Conservation (phyloP, 35 echinoderm and acorn worm species). For the Patiria miniata region DNA sequence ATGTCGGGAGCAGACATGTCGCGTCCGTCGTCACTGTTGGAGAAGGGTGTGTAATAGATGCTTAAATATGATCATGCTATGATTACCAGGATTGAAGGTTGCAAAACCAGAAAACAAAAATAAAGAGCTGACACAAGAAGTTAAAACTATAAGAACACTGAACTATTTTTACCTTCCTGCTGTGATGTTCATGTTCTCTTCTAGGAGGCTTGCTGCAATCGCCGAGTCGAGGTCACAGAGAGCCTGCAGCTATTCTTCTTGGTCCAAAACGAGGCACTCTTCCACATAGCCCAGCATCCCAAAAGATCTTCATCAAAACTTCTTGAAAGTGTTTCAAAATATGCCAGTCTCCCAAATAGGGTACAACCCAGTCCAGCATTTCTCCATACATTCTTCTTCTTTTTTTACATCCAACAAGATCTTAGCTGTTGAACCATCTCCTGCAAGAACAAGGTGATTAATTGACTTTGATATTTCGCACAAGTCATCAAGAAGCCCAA, state of each 20-base stretch:
- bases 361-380: conserved; percentile 61
- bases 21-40: not conserved
- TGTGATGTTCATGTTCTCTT: no score
- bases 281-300: conserved; percentile 76
- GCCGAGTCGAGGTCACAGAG: no score
- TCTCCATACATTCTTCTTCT: conserved; percentile 57
- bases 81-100: not conserved
- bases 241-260: no score
- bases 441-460: conserved; percentile 63
- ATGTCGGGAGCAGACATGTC: not conserved
- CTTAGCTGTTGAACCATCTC: conserved; percentile 69
- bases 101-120: not conserved
- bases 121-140: no score
- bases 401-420: conserved; percentile 53
- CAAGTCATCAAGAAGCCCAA: not conserved
- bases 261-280: no score
- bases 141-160: no score
- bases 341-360: conserved; percentile 91
- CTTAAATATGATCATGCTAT: not conserved
- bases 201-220: no score
- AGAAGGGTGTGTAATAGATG: not conserved
- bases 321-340: conserved; percentile 75
- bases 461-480: conserved; percentile 37
- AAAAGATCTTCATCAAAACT: conserved; percentile 68
- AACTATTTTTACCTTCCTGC: no score